These are phyloP conservation scores for Hippoglossus stenolepis DNA, from an alignment of 2,113 vertebrate genomes.

Conservation along the genomic window DNA sequence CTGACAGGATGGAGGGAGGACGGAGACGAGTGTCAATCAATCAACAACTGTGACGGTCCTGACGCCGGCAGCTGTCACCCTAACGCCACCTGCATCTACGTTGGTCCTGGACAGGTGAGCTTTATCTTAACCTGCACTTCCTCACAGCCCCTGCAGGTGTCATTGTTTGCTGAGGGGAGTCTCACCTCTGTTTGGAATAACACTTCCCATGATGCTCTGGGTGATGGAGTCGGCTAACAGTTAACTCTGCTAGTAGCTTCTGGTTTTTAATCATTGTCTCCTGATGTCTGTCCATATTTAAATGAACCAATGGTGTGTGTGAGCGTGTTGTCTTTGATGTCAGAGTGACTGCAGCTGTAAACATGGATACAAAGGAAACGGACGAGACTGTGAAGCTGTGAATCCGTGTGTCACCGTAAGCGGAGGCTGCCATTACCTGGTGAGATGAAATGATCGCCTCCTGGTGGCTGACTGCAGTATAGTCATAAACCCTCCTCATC, in stretches of 20 bases:
- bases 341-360: conserved; percentile 92
- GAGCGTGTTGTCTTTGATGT: neutral
- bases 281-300: neutral
- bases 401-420: conserved; percentile 86
- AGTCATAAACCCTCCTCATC: neutral
- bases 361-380: conserved; percentile 87
- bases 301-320: no score
- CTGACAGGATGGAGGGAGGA: conserved; percentile 88
- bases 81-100: conserved; percentile 88
- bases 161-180: no score
- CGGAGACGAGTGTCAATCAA: conserved; percentile 87
- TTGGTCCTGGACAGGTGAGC: conserved; percentile 91
- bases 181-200: no score
- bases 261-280: no score
- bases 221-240: no score
- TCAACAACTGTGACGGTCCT: conserved; percentile 88
- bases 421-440: conserved; percentile 88
- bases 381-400: conserved; percentile 85
- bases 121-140: no score
- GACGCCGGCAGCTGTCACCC: conserved; percentile 82
- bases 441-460: conserved; percentile 46
- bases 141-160: neutral
- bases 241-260: no score
- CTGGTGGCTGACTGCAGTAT: neutral
- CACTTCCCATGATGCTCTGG: no score